Evolutionary conservation across 2,888 invertebrate genomes (phyloP).

Genomic region (Melinaea menophilus): DNA sequence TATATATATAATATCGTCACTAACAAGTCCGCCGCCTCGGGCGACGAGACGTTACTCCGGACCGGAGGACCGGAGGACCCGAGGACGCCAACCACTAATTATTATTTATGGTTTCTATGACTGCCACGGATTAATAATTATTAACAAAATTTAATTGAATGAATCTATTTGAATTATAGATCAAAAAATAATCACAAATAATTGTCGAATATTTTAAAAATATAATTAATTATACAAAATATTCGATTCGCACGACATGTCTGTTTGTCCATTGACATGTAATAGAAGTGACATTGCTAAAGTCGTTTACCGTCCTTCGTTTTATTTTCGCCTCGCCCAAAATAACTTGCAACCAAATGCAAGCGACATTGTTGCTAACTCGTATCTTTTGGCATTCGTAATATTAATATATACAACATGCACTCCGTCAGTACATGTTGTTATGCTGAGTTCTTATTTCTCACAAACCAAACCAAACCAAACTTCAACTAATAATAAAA

Average conservation of each 20-base stretch:
- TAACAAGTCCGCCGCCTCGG: slow-evolving; percentile 52
- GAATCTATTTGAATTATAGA: too few relatives aligned
- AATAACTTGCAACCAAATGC: slow-evolving; percentile 27
- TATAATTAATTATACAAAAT: too few relatives aligned
- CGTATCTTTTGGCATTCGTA: neutral
- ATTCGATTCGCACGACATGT: neutral
- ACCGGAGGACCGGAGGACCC: slow-evolving; percentile 46
- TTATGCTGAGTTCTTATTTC: too few relatives aligned
- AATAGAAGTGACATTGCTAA: slow-evolving; percentile 22
- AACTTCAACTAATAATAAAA: too few relatives aligned
- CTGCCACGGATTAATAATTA: too few relatives aligned
- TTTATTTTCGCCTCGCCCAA: slow-evolving; percentile 26
- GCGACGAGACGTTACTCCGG: slow-evolving; percentile 56
- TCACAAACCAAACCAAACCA: too few relatives aligned
- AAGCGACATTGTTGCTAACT: slow-evolving; percentile 12
- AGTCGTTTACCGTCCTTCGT: slow-evolving; percentile 29
- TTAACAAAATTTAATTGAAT: too few relatives aligned
- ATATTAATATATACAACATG: too few relatives aligned
- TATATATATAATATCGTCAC: slow-evolving; percentile 41
- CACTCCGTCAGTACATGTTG: too few relatives aligned
- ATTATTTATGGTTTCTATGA: slow-evolving; percentile 53
- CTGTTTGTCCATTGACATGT: too few relatives aligned
- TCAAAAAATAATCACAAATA: too few relatives aligned
- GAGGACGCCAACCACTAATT: slow-evolving; percentile 58
- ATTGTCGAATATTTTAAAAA: too few relatives aligned